Evolutionary conservation across 1,140 invertebrate genomes (phyloP), one percentile per base, ranked within the genome.

Genomic region (Glomeris maerens): DNA sequence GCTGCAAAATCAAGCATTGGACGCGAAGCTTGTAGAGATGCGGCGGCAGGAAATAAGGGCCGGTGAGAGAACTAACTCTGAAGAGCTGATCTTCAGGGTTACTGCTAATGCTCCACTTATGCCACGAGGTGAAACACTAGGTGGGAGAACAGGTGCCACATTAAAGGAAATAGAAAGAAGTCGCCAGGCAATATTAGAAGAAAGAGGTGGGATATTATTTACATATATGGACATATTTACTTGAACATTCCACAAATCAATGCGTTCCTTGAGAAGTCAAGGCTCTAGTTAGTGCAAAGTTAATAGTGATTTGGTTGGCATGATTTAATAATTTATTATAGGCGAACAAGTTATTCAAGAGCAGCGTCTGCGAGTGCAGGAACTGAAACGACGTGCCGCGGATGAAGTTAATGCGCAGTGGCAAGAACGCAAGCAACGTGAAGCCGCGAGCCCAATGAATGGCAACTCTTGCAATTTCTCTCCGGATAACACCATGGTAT

Each of bases 311-410:
- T n/a, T n/a, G n/a, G n/a, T n/a, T n/a, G n/a, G 45, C 20, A 26
- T 51, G 2, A 41, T 3, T 45, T 40, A 22, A 20, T 21, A 42
- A 36, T 52, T 48, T 25, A 26, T 47, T 59, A 14, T 57, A 88
- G 84, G 84, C 48, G 83, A 81, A 59, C 80, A 86, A 73, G 84
- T 93, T 38, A 89, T 93, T 60, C 86, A 90, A 61, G 82, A 91
- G 62, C 87, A 92, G 67, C 72, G 85, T 47, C 78, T 83, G 57
- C 78, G 88, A 60, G 83, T 94, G 27, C 78, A 80, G 48, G 86
- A 89, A 60, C 65, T 92, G 40, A 90, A 91, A 61, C 76, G 83
- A 49, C 72, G 84, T 49, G 85, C 84, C 0, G 86, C 90, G 60
- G 82, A 89, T 62, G 87, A 92, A 67, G 88, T 88, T 1, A 79